Conservation (phyloP, 2,113 vertebrate species). For the Hydrolagus affinis region DNA sequence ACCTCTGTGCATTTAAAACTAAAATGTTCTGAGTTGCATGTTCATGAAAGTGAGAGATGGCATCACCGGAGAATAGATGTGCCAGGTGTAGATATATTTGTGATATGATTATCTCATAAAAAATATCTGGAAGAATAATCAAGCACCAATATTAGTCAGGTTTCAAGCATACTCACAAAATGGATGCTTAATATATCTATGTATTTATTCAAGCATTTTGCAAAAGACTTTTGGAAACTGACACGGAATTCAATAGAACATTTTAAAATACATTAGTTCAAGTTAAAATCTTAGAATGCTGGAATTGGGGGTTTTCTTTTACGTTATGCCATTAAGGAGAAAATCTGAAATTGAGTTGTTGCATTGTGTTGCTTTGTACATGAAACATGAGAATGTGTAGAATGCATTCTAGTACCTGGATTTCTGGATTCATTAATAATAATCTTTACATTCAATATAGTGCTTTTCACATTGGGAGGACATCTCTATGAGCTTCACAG, state of each 20-base stretch:
- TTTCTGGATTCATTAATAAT: not conserved
- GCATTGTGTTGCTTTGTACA: not conserved
- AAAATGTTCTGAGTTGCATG: slow-evolving; percentile 6
- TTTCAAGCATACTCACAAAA: not conserved
- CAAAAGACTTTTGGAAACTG: no score
- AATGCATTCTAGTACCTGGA: not conserved
- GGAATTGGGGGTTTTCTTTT: not conserved
- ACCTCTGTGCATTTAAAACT: not conserved
- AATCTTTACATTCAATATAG: no score
- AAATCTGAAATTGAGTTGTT: not conserved
- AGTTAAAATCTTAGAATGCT: not conserved
- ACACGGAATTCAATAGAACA: no score
- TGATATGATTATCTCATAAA: no score
- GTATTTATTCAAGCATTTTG: no score
- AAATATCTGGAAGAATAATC: no score
- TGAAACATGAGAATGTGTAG: not conserved
- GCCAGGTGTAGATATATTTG: no score
- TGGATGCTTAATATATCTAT: no score
- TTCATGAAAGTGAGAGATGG: not conserved
- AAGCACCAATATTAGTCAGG: not conserved
- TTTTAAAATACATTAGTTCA: not conserved
- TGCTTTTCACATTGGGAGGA: no score
- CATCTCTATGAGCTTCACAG: no score
- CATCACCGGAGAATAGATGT: not conserved
- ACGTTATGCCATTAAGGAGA: not conserved